Percentiles rank a stretch among this genome's conserved stretches.
These are phyloP conservation scores for Brevimyrus niger DNA, from an alignment of 2,113 vertebrate genomes.

Conservation along the genomic window DNA sequence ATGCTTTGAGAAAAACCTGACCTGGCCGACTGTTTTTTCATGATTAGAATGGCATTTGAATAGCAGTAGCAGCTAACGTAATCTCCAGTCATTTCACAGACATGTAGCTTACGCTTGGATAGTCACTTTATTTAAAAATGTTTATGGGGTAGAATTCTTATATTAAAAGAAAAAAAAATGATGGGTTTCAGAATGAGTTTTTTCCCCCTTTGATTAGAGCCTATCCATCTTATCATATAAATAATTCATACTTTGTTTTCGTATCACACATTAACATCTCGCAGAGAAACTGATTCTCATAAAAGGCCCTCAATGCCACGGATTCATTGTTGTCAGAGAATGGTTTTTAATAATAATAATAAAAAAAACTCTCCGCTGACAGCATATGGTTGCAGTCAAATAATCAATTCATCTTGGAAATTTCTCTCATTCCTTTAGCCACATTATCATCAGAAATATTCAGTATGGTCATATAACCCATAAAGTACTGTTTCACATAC, in stretches of 20 bases:
- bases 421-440: conserved; percentile 14
- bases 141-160: not conserved
- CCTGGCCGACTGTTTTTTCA: not conserved
- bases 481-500: conserved; percentile 9
- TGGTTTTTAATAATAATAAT: not conserved
- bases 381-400: not conserved
- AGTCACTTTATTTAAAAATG: not conserved
- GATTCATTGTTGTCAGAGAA: conserved; percentile 6
- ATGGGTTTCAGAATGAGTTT: not conserved
- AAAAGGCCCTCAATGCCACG: conserved; percentile 15
- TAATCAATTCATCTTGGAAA: not conserved
- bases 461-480: conserved; percentile 24
- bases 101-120: not conserved
- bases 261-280: conserved; percentile 8
- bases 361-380: not conserved
- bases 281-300: conserved; percentile 18
- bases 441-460: conserved; percentile 26
- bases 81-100: not conserved
- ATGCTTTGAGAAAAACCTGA: not conserved
- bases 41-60: not conserved
- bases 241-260: conserved; percentile 41
- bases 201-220: conserved; percentile 37
- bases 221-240: conserved; percentile 35
- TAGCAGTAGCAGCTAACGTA: not conserved
- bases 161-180: not conserved